Conservation (phyloP, 2,113 vertebrate genomes). For the Ophthalmolycus amberensis region DNA sequence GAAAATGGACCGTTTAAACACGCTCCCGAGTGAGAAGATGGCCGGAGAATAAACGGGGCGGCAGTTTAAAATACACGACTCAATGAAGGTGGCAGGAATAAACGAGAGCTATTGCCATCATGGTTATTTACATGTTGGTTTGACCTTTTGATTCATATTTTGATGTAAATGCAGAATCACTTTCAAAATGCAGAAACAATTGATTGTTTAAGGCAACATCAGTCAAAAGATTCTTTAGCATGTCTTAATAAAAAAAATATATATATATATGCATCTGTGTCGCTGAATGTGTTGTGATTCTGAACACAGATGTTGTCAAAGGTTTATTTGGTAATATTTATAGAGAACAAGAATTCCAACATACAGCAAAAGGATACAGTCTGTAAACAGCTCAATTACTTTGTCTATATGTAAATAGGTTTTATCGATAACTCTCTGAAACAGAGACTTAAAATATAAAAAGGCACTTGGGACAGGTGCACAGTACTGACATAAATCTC, state of each 20-base stretch:
- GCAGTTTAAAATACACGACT: slow-evolving; percentile 46
- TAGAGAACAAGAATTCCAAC: slow-evolving; percentile 38
- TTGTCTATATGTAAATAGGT: slow-evolving; percentile 48
- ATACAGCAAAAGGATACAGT: slow-evolving; percentile 36
- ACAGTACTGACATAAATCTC: slow-evolving; percentile 54
- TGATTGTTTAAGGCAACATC: not conserved
- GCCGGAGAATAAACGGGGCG: slow-evolving; percentile 70
- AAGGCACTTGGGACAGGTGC: slow-evolving; percentile 64
- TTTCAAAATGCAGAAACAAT: slow-evolving; percentile 16
- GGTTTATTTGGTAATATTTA: slow-evolving; percentile 65
- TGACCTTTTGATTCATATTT: slow-evolving; percentile 13
- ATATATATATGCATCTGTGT: not conserved
- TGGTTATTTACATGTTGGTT: slow-evolving; percentile 10
- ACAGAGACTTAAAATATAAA: slow-evolving; percentile 53
- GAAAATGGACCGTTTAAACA: slow-evolving; percentile 89
- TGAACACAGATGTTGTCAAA: slow-evolving; percentile 44
- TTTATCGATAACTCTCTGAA: slow-evolving; percentile 47
- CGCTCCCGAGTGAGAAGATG: slow-evolving; percentile 79
- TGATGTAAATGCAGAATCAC: not conserved
- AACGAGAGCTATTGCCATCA: not conserved
- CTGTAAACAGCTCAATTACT: slow-evolving; percentile 48
- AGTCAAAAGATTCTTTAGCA: not conserved
- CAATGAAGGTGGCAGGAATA: slow-evolving; percentile 43
- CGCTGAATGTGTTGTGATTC: not conserved
- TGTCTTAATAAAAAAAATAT: not conserved